These are phyloP conservation scores for Leptinotarsa haldemani DNA, from an alignment of 2,888 invertebrate genomes.

Conservation along the genomic window DNA sequence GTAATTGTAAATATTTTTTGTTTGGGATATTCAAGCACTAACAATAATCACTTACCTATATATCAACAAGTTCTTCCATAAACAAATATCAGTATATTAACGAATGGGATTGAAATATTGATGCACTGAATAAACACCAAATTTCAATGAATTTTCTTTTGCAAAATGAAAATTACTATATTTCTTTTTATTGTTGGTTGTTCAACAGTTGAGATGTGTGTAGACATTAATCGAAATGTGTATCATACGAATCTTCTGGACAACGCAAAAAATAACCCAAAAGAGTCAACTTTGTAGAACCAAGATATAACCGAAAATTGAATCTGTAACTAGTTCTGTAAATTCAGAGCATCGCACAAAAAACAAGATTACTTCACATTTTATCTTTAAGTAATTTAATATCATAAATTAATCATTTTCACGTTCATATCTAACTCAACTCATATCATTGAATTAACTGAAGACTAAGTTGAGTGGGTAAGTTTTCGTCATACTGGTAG, in stretches of 20 bases:
- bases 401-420: too few species aligned
- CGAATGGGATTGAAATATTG: not conserved
- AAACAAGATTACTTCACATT: too few species aligned
- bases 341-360: too few species aligned
- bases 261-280: not conserved
- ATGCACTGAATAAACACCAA: conserved; percentile 17
- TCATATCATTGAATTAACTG: too few species aligned
- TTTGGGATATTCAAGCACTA: too few species aligned
- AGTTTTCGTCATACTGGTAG: too few species aligned
- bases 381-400: too few species aligned
- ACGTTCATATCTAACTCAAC: too few species aligned
- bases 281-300: not conserved
- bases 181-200: not conserved
- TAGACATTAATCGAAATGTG: not conserved
- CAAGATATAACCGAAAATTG: not conserved
- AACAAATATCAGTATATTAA: not conserved
- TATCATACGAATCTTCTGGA: not conserved
- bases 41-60: too few species aligned
- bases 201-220: not conserved
- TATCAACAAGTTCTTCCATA: conserved; percentile 5
- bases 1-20: too few species aligned
- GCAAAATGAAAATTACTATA: not conserved
- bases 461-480: too few species aligned
- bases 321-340: too few species aligned
- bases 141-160: not conserved